Evolutionary conservation across 2,888 invertebrate species (phyloP).

Genomic region (Chromoteleia sp.): DNA sequence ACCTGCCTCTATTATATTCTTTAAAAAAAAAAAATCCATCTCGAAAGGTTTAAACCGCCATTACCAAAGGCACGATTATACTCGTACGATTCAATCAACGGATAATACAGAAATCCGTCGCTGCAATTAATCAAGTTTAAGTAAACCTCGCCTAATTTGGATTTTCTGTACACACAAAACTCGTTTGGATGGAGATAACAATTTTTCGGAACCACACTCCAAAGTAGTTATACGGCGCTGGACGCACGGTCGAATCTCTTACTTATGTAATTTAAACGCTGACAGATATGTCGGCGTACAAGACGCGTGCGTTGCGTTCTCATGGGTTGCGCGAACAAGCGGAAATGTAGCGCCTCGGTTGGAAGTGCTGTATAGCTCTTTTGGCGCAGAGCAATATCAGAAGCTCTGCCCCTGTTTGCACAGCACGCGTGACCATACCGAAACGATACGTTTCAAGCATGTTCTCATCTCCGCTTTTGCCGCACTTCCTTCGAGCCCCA

Average conservation of each 20-base stretch:
- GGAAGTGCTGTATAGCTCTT: constrained; percentile 63
- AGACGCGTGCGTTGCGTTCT: constrained; percentile 20
- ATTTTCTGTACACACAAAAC: too few species aligned
- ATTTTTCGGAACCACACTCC: too few species aligned
- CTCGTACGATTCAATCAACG: too few species aligned
- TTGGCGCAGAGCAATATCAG: constrained; percentile 78
- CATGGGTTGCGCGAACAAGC: constrained; percentile 49
- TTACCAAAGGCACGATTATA: too few species aligned
- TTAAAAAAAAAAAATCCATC: too few species aligned
- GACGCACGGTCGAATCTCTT: constrained; percentile 14
- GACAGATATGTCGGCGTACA: constrained; percentile 2
- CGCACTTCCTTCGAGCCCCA: constrained; percentile 64
- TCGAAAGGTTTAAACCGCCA: too few species aligned
- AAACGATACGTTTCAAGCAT: constrained; percentile 81
- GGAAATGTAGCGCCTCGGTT: constrained; percentile 41
- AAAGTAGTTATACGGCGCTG: not conserved
- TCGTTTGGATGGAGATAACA: too few species aligned
- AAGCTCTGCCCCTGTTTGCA: constrained; percentile 81
- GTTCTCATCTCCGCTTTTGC: constrained; percentile 69
- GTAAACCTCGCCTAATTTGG: too few species aligned
- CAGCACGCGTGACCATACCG: constrained; percentile 81
- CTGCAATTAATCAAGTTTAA: too few species aligned
- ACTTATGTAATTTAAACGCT: constrained; percentile 40
- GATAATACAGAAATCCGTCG: too few species aligned
- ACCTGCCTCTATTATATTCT: too few species aligned